These are phyloP conservation scores for Luperina testacea DNA, from an alignment of 2,888 invertebrate species.

Conservation along the genomic window DNA sequence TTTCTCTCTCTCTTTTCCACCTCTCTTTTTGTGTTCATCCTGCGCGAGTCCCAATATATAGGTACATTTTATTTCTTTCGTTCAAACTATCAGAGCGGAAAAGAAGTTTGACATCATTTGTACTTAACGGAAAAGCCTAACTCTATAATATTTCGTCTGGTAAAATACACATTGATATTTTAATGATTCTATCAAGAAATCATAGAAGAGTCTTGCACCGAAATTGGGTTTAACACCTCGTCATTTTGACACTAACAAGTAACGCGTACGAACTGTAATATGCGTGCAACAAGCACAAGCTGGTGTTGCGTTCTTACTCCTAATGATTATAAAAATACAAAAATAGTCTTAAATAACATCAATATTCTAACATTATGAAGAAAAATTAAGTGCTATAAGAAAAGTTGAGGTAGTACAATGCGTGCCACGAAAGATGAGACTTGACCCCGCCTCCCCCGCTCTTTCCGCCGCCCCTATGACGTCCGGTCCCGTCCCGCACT, in stretches of 20 bases:
- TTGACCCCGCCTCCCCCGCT: too few relatives aligned
- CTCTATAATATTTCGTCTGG: background rate
- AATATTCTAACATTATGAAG: background rate
- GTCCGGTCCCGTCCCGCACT: too few relatives aligned
- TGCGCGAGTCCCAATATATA: background rate
- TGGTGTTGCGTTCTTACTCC: background rate
- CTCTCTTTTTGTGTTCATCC: background rate
- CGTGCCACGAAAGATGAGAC: too few relatives aligned
- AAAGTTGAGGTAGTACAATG: slow-evolving; percentile 26
- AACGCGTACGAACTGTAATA: background rate
- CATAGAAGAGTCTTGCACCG: background rate
- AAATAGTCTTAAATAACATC: slow-evolving; percentile 3
- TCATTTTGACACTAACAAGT: background rate
- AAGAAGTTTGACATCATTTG: slow-evolving; percentile 3
- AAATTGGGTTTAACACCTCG: background rate
- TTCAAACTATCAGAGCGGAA: background rate
- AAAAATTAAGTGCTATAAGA: slow-evolving; percentile 5
- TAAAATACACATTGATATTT: slow-evolving; percentile 10
- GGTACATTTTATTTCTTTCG: background rate
- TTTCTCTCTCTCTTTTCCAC: background rate
- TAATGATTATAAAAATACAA: slow-evolving; percentile 2
- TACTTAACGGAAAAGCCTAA: background rate
- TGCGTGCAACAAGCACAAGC: background rate
- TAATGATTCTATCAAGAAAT: background rate
- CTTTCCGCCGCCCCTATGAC: too few relatives aligned